Conservation (phyloP, 2,113 vertebrate species). For the Nannobrachium achirus region DNA sequence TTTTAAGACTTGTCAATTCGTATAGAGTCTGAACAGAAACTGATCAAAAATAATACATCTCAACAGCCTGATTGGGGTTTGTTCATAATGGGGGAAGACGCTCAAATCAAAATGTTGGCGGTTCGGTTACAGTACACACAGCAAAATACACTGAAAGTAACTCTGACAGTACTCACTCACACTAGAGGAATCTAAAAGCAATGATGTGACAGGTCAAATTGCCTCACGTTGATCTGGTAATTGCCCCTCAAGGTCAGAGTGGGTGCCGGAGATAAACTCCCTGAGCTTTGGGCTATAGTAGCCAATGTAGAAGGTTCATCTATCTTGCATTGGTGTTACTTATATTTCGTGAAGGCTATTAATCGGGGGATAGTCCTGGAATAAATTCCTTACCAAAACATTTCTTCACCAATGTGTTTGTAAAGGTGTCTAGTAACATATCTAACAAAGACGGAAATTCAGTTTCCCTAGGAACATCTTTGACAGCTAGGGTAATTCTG, state of each 20-base stretch:
- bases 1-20: slow-evolving; percentile 25
- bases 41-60: not conserved
- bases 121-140: slow-evolving; percentile 26
- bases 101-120: not conserved
- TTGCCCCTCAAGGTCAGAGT: slow-evolving; percentile 3
- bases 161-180: slow-evolving; percentile 77
- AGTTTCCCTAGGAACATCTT: too few relatives aligned
- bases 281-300: slow-evolving; percentile 31
- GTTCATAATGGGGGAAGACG: not conserved
- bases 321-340: too few relatives aligned
- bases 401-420: too few relatives aligned
- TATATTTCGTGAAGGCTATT: too few relatives aligned
- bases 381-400: too few relatives aligned
- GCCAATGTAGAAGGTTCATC: too few relatives aligned
- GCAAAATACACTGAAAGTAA: slow-evolving; percentile 38
- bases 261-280: slow-evolving; percentile 34
- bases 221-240: slow-evolving; percentile 23
- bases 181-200: slow-evolving; percentile 64
- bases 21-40: slow-evolving; percentile 26
- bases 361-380: too few relatives aligned
- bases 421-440: too few relatives aligned
- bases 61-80: slow-evolving; percentile 19
- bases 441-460: too few relatives aligned
- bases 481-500: too few relatives aligned
- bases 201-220: not conserved